A percentile compares a stretch with the other conserved stretches of the same genome.
These are phyloP conservation scores for Gonocerus acuteangulatus DNA, from an alignment of 2,888 invertebrate genomes.

Conservation along the genomic window DNA sequence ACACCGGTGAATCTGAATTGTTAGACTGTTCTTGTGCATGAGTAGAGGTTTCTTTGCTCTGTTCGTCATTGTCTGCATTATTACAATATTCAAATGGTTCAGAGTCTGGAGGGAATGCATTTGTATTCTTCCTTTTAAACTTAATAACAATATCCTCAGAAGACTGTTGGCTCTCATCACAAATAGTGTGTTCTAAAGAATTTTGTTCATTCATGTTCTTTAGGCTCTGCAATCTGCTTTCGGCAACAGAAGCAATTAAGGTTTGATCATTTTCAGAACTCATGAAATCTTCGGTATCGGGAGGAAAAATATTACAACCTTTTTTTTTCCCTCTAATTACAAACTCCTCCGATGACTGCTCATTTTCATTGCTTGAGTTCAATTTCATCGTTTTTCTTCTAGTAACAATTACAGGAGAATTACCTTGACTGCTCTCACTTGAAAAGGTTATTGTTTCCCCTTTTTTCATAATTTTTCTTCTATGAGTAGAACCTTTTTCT, in stretches of 20 bases:
- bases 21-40: neutral
- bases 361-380: neutral
- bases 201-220: neutral
- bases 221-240: neutral
- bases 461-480: too few species aligned
- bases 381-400: too few species aligned
- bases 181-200: neutral
- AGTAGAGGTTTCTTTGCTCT: neutral
- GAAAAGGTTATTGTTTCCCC: too few species aligned
- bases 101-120: constrained; percentile 6
- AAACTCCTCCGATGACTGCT: constrained; percentile 11
- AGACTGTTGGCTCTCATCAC: neutral
- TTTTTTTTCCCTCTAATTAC: constrained; percentile 2
- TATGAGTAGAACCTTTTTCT: too few species aligned
- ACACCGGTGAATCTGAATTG: neutral
- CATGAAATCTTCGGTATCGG: constrained; percentile 5
- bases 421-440: neutral
- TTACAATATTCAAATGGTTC: neutral
- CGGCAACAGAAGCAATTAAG: neutral
- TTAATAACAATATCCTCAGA: neutral
- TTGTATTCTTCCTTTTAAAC: constrained; percentile 1
- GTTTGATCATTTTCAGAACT: neutral
- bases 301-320: constrained; percentile 3
- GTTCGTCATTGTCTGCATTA: too few species aligned
- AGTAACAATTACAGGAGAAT: neutral